Percentiles rank a stretch among this genome's conserved stretches.
Evolutionary conservation across 2,888 invertebrate genomes (phyloP).

Genomic region (Pristionchus exspectatus): DNA sequence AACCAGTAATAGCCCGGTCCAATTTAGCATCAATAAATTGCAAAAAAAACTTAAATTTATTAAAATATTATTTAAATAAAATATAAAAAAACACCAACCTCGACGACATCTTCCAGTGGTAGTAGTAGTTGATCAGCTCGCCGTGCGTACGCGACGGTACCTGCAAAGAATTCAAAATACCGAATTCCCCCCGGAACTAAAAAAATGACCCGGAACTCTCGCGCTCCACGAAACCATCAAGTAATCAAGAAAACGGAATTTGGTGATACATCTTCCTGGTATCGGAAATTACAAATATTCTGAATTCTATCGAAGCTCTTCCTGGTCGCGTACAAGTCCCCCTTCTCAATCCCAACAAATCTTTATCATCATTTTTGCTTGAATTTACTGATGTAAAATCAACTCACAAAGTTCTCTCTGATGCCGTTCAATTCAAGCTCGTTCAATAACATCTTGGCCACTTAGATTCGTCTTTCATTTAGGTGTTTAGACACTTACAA

Average conservation of each 20-base stretch:
- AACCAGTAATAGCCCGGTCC: too few species aligned
- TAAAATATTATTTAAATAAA: background rate
- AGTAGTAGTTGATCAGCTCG: conserved; percentile 93
- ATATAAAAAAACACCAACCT: conserved; percentile 53
- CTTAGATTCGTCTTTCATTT: too few species aligned
- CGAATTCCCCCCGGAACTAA: background rate
- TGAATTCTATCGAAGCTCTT: background rate
- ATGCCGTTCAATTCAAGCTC: too few species aligned
- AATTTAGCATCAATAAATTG: too few species aligned
- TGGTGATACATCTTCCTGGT: background rate
- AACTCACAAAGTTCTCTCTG: conserved; percentile 80
- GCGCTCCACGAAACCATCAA: background rate
- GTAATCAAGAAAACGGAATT: background rate
- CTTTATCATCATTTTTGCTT: background rate
- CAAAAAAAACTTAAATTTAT: too few species aligned
- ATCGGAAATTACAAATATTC: too few species aligned
- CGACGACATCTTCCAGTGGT: conserved; percentile 96
- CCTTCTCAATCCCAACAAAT: background rate
- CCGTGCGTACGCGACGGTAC: conserved; percentile 94
- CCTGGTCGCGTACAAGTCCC: background rate
- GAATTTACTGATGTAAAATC: background rate
- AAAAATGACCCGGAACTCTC: background rate
- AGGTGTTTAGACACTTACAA: too few species aligned
- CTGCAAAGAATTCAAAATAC: conserved; percentile 80
- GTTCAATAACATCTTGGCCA: too few species aligned